Base-by-base conservation (phyloP, 2,113 vertebrate genomes). In the Alosa alosa region DNA sequence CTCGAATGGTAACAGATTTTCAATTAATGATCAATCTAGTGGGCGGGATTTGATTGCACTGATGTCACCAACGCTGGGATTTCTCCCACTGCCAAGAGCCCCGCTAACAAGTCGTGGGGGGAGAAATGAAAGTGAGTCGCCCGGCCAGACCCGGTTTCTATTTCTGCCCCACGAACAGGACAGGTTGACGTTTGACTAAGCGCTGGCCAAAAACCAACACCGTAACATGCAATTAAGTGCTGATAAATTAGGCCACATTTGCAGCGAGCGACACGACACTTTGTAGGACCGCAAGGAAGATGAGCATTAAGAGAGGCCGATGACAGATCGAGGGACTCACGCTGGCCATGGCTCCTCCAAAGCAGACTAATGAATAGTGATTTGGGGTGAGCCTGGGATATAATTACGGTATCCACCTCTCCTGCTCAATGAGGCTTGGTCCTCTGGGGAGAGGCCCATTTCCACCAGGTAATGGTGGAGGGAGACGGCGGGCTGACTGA, bases 341-440 rank as follows among this genome's bases (percentile, higher is more conserved):
- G 85, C 89, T 89, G 86, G 46, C 72, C 50, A 85, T 89, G 89
- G 78, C 64, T 82, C 81, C 86, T 85, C 91, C 88, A 89, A 89
- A 91, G 72, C 87, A 90, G 90, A 94, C 91, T 94, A 95, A 96
- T 95, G 93, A 92, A 91, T 91, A 94, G 91, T 89, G 88, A 94
- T 94, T 95, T 93, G 92, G 92, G 92, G 89, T 90, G 90, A 91
- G 92, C 87, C 90, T 91, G 91, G 92, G 90, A 92, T 93, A 94
- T 96, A 96, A 95, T 95, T 95, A 95, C 94, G 84, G 88, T 93
- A 92, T 91, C 91, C 92, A 93, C 93, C 93, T 93, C 89, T 88
- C 85, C 90, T 94, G 93, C 92, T 96, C 93, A 95, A 94, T 94
- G 94, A 94, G 93, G 92, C 92, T 94, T 91, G 91, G 81, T 91